These are phyloP conservation scores for Distichodus sexfasciatus DNA, from an alignment of 2,797 vertebrate species.

Conservation along the genomic window DNA sequence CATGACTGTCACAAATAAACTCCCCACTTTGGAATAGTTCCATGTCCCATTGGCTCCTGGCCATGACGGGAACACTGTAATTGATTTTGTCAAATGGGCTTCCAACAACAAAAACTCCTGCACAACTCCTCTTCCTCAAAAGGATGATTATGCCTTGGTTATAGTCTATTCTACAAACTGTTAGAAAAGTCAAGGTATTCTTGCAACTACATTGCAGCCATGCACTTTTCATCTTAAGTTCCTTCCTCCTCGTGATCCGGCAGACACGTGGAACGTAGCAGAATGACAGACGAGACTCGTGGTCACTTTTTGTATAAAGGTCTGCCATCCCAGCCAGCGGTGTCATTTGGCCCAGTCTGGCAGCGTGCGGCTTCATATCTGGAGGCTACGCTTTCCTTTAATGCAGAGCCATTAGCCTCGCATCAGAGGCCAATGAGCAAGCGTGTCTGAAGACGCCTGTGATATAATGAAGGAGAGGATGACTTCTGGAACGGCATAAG, in stretches of 20 bases:
- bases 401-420: slow-evolving; percentile 15
- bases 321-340: neutral
- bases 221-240: neutral
- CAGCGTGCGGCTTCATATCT: neutral
- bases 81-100: no score
- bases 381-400: neutral
- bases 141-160: no score
- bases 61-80: no score
- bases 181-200: no score
- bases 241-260: neutral
- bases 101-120: no score
- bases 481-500: neutral
- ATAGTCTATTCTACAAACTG: no score
- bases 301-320: neutral
- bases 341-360: neutral
- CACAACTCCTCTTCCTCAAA: no score
- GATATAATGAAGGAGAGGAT: neutral
- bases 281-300: neutral
- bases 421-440: neutral
- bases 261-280: neutral
- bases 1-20: no score
- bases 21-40: no score
- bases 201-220: no score
- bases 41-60: no score
- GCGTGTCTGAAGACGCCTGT: neutral